These are phyloP conservation scores for Todiramphus chloris DNA, from an alignment of 2,113 vertebrate species.

Conservation along the genomic window DNA sequence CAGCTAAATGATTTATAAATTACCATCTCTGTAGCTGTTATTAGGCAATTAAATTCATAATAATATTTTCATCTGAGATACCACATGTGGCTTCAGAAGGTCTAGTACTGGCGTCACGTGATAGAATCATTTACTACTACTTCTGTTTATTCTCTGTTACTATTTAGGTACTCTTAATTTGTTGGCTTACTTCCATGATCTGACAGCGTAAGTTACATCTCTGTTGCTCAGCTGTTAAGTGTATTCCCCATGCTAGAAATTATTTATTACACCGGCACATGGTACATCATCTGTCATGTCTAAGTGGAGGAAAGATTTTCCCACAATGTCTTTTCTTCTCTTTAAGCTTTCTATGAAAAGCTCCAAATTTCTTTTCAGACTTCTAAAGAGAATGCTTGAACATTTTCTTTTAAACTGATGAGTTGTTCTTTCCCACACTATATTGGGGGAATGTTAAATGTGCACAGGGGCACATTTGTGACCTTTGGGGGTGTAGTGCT, in stretches of 20 bases:
- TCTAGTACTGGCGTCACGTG: background rate
- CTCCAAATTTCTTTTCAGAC: background rate
- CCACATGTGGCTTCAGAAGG: background rate
- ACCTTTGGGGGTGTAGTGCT: background rate
- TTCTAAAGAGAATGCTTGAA: background rate
- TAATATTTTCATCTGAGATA: background rate
- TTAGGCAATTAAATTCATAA: background rate
- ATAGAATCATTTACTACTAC: background rate
- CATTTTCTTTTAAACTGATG: background rate
- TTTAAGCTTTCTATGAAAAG: constrained; percentile 35
- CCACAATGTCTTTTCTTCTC: background rate
- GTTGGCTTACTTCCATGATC: background rate
- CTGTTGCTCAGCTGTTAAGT: constrained; percentile 7
- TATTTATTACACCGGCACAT: constrained; percentile 42
- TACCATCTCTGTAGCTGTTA: background rate
- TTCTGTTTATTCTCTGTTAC: background rate
- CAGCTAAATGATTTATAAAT: background rate
- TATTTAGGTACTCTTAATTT: constrained; percentile 3
- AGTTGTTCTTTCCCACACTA: background rate
- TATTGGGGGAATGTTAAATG: too few relatives aligned
- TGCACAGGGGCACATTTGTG: background rate
- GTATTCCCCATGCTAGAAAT: constrained; percentile 32
- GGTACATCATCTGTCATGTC: constrained; percentile 6
- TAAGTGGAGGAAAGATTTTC: background rate
- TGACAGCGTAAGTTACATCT: constrained; percentile 27